Evolutionary conservation across 2,888 invertebrate genomes (phyloP).

Genomic region (Drepana falcataria): DNA sequence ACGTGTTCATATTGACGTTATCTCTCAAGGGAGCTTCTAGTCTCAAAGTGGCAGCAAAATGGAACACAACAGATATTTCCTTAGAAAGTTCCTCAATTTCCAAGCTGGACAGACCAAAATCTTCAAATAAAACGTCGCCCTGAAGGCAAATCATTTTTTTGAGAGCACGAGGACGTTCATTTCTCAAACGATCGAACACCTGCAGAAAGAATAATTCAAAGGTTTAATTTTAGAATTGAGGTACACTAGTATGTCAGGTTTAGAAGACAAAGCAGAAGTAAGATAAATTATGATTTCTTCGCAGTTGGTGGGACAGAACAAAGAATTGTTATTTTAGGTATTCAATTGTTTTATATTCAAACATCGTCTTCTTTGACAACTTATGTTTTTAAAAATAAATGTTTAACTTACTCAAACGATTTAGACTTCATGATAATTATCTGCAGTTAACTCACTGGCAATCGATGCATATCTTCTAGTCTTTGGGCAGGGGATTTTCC

Average conservation of each 20-base stretch:
- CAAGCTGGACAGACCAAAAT: conserved; percentile 79
- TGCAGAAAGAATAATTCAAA: conserved; percentile 41
- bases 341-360: too few species aligned
- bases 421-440: not conserved
- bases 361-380: too few species aligned
- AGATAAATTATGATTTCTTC: too few species aligned
- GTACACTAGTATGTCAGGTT: not conserved
- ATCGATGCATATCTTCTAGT: conserved; percentile 80
- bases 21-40: conserved; percentile 93
- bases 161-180: conserved; percentile 80
- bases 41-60: conserved; percentile 93
- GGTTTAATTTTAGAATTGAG: not conserved
- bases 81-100: conserved; percentile 80
- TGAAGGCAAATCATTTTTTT: conserved; percentile 86
- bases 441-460: conserved; percentile 68
- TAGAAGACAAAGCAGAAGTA: too few species aligned
- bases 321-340: too few species aligned
- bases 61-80: conserved; percentile 90
- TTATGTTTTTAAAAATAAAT: not conserved
- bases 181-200: conserved; percentile 84
- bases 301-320: too few species aligned
- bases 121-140: conserved; percentile 85
- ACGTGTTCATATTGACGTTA: conserved; percentile 92
- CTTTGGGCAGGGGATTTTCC: conserved; percentile 79
- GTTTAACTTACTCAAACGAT: not conserved